These are phyloP conservation scores for Podarcis lilfordi DNA, from an alignment of 2,797 vertebrate genomes.

Conservation along the genomic window DNA sequence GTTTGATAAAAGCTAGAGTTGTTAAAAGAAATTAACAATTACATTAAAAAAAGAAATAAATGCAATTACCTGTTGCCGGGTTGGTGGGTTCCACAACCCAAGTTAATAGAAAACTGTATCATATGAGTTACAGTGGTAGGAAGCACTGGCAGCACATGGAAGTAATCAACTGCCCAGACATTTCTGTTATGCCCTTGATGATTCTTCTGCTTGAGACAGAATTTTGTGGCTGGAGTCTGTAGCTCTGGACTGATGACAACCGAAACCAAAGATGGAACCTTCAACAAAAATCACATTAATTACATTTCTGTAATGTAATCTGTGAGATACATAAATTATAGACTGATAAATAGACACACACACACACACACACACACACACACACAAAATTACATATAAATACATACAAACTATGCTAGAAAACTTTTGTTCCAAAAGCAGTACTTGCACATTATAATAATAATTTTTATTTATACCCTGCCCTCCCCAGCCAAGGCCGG, in stretches of 20 bases:
- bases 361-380: too few species aligned
- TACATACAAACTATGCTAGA: not conserved
- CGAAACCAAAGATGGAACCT: constrained; percentile 92
- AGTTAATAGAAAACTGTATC: constrained; percentile 96
- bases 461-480: too few species aligned
- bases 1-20: not conserved
- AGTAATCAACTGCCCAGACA: constrained; percentile 94
- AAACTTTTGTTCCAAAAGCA: constrained; percentile 4
- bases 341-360: too few species aligned
- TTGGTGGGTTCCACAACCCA: constrained; percentile 97
- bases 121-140: constrained; percentile 92
- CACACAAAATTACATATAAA: not conserved
- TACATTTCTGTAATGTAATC: constrained; percentile 8
- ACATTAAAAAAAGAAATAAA: not conserved
- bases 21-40: constrained; percentile 1
- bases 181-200: constrained; percentile 88
- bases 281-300: constrained; percentile 65
- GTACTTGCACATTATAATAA: not conserved
- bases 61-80: constrained; percentile 91
- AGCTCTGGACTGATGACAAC: constrained; percentile 89
- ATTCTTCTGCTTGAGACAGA: constrained; percentile 92
- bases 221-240: constrained; percentile 90
- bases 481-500: too few species aligned
- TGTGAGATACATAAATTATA: not conserved
- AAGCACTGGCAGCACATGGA: constrained; percentile 92